phyloP scores from a whole-genome alignment of 2,113 vertebrate species.

The Cephalopterus ornatus region DNA sequence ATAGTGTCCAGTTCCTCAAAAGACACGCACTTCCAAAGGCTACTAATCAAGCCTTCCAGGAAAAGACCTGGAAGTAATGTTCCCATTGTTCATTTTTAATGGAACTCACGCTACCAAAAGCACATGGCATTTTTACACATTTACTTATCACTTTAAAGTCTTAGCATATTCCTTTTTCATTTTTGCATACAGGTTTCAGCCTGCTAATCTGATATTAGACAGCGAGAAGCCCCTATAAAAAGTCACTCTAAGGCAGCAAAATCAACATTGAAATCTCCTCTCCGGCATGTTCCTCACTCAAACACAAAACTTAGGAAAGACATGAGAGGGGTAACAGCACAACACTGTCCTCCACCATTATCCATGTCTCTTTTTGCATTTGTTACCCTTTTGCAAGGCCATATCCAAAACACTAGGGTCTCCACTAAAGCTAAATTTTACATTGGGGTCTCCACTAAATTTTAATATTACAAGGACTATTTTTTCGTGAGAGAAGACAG shows the following conservation, averaged over 20 bases:
- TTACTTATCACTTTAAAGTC: not conserved
- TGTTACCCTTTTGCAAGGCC: not conserved
- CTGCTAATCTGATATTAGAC: not conserved
- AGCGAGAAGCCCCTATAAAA: not conserved
- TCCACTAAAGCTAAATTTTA: not conserved
- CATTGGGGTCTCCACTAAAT: not conserved
- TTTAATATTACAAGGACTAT: not conserved
- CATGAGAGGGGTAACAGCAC: not conserved
- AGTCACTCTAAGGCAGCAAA: not conserved
- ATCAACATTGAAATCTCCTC: not conserved
- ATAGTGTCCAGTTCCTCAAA: not conserved
- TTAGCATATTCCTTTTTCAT: not conserved
- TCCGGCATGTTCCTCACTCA: not conserved
- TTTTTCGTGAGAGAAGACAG: not conserved
- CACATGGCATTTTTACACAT: not conserved
- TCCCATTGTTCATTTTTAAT: not conserved
- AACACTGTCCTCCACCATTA: not conserved
- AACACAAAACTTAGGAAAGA: not conserved
- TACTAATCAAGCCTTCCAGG: not conserved
- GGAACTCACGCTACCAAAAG: not conserved
- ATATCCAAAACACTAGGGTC: not conserved
- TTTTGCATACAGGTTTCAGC: not conserved
- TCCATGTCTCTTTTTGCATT: not conserved
- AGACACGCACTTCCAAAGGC: not conserved
- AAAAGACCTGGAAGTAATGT: not conserved